These are phyloP conservation scores for Therioaphis trifolii DNA, from an alignment of 2,888 invertebrate species.

Conservation along the genomic window DNA sequence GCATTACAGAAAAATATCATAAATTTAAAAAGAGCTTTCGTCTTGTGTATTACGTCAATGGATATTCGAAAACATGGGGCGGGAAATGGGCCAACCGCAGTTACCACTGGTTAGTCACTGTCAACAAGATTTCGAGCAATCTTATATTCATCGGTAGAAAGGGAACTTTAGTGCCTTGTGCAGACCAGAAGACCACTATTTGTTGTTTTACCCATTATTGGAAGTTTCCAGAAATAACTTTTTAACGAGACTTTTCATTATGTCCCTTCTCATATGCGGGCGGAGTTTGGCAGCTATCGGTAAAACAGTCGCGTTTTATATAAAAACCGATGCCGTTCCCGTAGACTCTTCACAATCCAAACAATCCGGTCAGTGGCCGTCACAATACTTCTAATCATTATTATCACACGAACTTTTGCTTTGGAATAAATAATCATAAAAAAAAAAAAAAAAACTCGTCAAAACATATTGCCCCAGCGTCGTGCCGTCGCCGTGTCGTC, in stretches of 20 bases:
- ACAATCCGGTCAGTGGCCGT: conserved; percentile 38
- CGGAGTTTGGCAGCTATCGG: conserved; percentile 56
- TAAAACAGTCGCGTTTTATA: conserved; percentile 50
- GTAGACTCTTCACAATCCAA: conserved; percentile 43
- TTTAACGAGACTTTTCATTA: conserved; percentile 53
- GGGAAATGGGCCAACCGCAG: background rate
- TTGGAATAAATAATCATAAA: background rate
- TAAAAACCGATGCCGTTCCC: conserved; percentile 26
- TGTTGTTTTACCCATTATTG: conserved; percentile 62
- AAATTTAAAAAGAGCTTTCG: no score
- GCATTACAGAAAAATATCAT: no score
- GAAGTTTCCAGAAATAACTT: conserved; percentile 60
- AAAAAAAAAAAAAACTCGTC: no score
- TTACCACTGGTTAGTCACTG: conserved; percentile 24
- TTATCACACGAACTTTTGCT: background rate
- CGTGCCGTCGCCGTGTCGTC: background rate
- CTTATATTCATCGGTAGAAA: conserved; percentile 49
- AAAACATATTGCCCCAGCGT: no score
- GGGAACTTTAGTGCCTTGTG: conserved; percentile 58
- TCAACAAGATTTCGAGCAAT: conserved; percentile 7
- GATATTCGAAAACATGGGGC: background rate
- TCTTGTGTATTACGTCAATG: no score
- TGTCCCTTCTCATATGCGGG: conserved; percentile 57
- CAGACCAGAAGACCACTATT: conserved; percentile 47
- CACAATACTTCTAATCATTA: background rate